phyloP scores from a whole-genome alignment of 2,113 vertebrate genomes.

The Phyllopteryx taeniolatus region DNA sequence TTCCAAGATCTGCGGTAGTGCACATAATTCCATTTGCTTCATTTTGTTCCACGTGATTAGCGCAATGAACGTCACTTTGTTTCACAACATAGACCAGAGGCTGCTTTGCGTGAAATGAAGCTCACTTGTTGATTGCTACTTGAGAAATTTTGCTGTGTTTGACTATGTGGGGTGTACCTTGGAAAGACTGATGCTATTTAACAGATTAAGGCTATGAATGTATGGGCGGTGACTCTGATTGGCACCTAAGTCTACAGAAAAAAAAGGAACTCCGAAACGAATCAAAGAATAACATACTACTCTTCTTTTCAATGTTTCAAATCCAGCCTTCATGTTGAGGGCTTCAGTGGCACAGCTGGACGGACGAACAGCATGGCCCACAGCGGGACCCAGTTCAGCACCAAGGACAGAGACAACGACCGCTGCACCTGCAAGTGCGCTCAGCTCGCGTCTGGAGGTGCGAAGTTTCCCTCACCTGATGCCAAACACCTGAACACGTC shows the following conservation, averaged over 20 bases:
- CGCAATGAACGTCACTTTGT: slow-evolving; percentile 16
- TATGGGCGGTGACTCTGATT: not conserved
- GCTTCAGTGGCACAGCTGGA: slow-evolving; percentile 73
- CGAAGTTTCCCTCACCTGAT: not conserved
- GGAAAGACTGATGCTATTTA: not conserved
- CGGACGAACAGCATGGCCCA: slow-evolving; percentile 74
- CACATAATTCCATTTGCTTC: slow-evolving; percentile 44
- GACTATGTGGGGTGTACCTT: slow-evolving; percentile 7
- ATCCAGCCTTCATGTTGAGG: slow-evolving; percentile 63
- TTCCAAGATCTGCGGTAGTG: slow-evolving; percentile 39
- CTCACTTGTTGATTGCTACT: slow-evolving; percentile 38
- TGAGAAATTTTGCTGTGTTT: slow-evolving; percentile 48
- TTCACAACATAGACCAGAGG: slow-evolving; percentile 36
- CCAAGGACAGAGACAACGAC: slow-evolving; percentile 76
- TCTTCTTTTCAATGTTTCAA: not conserved
- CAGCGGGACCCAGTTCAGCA: slow-evolving; percentile 77
- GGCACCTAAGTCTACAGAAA: not conserved
- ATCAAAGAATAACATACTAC: not conserved
- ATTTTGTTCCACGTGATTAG: slow-evolving; percentile 51
- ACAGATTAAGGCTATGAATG: not conserved
- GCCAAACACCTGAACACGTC: not conserved
- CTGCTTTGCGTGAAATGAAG: slow-evolving; percentile 44
- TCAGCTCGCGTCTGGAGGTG: slow-evolving; percentile 77
- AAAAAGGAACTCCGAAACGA: not conserved
- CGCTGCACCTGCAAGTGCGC: slow-evolving; percentile 74